phyloP scores from a whole-genome alignment of 2,888 invertebrate species.

The Pogonocherus hispidulus region DNA sequence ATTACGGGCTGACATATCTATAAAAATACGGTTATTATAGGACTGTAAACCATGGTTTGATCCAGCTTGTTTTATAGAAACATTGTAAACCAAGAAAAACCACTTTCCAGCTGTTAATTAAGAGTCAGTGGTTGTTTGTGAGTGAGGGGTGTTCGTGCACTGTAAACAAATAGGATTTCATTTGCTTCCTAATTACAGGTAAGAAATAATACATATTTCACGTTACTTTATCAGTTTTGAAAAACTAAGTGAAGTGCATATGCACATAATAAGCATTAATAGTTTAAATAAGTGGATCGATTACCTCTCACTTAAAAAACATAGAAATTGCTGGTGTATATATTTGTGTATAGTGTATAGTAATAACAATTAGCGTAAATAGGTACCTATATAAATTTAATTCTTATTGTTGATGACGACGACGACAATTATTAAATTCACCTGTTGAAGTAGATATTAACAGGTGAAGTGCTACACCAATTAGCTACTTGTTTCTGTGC shows the following conservation, averaged over 20 bases:
- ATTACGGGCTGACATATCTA: not conserved
- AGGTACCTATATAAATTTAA: too few relatives aligned
- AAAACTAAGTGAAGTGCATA: not conserved
- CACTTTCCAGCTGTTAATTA: conserved; percentile 11
- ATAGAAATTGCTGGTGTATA: not conserved
- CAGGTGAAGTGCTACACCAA: not conserved
- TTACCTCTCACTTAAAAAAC: not conserved
- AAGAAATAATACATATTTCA: not conserved
- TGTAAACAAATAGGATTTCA: conserved; percentile 38
- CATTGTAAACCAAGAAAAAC: not conserved
- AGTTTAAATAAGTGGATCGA: not conserved
- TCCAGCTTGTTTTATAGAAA: not conserved
- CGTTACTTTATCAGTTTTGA: not conserved
- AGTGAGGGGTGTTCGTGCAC: conserved; percentile 34
- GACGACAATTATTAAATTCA: not conserved
- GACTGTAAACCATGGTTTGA: not conserved
- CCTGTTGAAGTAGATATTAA: conserved; percentile 3
- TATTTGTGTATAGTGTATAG: too few relatives aligned
- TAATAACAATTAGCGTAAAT: too few relatives aligned
- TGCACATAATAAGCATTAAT: not conserved
- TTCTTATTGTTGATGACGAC: not conserved
- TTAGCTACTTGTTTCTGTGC: not conserved
- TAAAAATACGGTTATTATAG: not conserved
- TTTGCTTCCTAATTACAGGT: not conserved
- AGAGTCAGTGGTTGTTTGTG: conserved; percentile 29